Evolutionary conservation across 2,888 invertebrate genomes (phyloP), one percentile per base, ranked within the genome.

Genomic region (Hydrotaea cyrtoneurina): DNA sequence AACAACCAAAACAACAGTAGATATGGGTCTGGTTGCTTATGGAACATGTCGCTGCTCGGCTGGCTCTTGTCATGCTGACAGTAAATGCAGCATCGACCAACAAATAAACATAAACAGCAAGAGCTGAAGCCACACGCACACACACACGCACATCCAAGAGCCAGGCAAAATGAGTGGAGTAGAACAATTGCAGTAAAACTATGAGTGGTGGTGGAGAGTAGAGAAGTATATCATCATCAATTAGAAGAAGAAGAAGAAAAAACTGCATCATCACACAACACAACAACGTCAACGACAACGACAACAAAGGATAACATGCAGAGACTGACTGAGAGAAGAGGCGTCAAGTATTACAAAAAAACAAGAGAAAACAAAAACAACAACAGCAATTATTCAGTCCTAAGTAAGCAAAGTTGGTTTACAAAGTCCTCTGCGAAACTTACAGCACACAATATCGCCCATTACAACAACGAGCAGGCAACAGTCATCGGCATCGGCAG

Each of bases 11-110:
- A n/a, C n/a, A n/a, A n/a, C n/a, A n/a, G n/a, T n/a, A n/a, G n/a
- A n/a, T n/a, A 59, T 59, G 39, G 13, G 59, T 59, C 23, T 23
- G 4, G 10, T 59, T 59, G 26, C 23, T 26, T 2, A 23, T 15
- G 11, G 59, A 55, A 55, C 21, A 55, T 55, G 79, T 77, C 72
- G 66, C 43, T 83, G 75, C 64, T 69, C 31, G 2, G 7, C 31
- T 39, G 74, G 59, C 59, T 26, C 53, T 31, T 73, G 57, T 71
- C 23, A 15, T 15, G 59, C 13, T 59, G 26, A 15, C 13, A 59
- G 59, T 26, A 59, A 59, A 59, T 59, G 55, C 19, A 55, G 55
- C 50, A n/a, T 17, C 46, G 46, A 53, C 43, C 5, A n/a, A n/a
- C n/a, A 43, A 7, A 43, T 1, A 43, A 43, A 43, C 11, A 2